These are phyloP conservation scores for Hypena proboscidalis DNA, from an alignment of 2,888 invertebrate species.

Conservation along the genomic window DNA sequence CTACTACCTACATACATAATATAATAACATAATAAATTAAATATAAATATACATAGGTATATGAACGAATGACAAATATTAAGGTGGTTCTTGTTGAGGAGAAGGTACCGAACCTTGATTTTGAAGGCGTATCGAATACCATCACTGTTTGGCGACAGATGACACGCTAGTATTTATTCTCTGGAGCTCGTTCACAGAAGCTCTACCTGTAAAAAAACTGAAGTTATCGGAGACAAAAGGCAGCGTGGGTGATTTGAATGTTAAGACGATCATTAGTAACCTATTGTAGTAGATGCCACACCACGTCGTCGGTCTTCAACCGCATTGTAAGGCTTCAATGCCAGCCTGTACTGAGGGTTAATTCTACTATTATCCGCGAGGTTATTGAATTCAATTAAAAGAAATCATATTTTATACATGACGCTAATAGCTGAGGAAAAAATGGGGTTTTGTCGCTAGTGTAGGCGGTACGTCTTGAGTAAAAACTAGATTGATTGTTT, in stretches of 20 bases:
- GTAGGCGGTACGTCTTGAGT: conserved; percentile 16
- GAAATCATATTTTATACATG: conserved; percentile 31
- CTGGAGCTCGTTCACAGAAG: too few species aligned
- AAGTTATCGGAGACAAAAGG: conserved; percentile 78
- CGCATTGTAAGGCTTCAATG: conserved; percentile 33
- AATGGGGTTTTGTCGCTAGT: conserved; percentile 14
- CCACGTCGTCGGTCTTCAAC: conserved; percentile 63
- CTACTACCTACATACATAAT: too few species aligned
- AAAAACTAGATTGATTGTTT: conserved; percentile 13
- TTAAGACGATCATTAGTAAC: conserved; percentile 79
- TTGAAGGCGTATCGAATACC: too few species aligned
- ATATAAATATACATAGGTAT: too few species aligned
- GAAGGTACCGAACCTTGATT: too few species aligned
- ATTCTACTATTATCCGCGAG: conserved; percentile 40
- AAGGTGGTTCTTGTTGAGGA: too few species aligned
- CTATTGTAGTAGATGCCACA: conserved; percentile 62
- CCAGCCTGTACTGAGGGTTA: conserved; percentile 33
- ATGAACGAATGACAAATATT: too few species aligned
- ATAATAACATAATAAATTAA: too few species aligned
- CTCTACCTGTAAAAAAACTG: too few species aligned
- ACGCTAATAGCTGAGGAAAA: conserved; percentile 19
- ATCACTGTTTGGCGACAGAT: too few species aligned
- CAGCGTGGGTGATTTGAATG: conserved; percentile 80
- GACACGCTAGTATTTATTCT: too few species aligned
- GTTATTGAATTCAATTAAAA: conserved; percentile 45